Evolutionary conservation across 1,140 invertebrate species (phyloP).

Genomic region (Arion vulgaris): DNA sequence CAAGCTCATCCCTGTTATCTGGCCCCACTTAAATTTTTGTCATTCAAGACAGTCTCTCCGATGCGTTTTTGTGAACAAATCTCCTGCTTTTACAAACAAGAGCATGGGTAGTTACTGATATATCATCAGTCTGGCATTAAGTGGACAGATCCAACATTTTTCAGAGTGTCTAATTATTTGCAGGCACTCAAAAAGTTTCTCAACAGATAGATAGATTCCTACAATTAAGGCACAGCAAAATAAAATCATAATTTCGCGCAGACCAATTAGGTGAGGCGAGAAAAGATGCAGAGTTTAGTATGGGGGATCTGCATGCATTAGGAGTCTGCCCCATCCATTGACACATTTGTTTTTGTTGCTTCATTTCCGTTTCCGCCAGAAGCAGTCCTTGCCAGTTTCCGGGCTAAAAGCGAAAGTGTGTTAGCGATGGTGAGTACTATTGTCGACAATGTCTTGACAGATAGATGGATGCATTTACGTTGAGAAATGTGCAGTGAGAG

Average conservation of each 20-base stretch:
- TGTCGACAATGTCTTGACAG: not conserved
- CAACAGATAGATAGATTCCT: not conserved
- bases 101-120: no score
- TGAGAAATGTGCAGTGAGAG: not conserved
- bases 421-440: not conserved
- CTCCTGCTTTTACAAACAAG: no score
- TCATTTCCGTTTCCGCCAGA: slow-evolving; percentile 4
- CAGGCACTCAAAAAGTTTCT: not conserved
- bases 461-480: not conserved
- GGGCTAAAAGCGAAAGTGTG: not conserved
- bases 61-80: no score
- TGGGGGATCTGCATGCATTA: not conserved
- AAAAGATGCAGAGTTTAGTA: not conserved
- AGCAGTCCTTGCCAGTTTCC: not conserved
- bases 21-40: no score
- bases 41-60: no score
- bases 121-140: not conserved
- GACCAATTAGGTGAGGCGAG: not conserved
- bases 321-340: not conserved
- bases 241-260: not conserved
- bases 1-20: no score
- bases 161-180: slow-evolving; percentile 6
- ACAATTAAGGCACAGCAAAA: not conserved
- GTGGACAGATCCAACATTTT: not conserved
- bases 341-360: not conserved